Percentiles rank a stretch among this genome's conserved stretches.
These are phyloP conservation scores for Sebastes goodei DNA, from an alignment of 2,797 vertebrate genomes.

Conservation along the genomic window DNA sequence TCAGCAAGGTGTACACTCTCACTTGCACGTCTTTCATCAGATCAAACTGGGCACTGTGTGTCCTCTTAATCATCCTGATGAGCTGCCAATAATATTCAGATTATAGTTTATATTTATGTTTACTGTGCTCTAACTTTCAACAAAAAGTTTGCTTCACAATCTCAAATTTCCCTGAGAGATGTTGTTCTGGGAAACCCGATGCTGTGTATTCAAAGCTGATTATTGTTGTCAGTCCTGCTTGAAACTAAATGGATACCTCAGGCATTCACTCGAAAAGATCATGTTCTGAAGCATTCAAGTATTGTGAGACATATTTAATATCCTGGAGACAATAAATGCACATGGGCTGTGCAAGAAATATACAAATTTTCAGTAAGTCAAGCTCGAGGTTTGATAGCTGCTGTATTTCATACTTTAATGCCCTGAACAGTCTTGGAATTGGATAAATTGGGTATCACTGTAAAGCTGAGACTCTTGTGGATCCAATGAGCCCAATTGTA, in stretches of 20 bases:
- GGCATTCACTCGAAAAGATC: not conserved
- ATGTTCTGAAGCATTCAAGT: not conserved
- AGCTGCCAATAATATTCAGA: slow-evolving; percentile 47
- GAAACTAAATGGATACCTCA: not conserved
- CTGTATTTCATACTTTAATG: not conserved
- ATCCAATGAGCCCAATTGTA: too few species aligned
- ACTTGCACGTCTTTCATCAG: slow-evolving; percentile 74
- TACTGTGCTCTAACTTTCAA: not conserved
- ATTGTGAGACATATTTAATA: not conserved
- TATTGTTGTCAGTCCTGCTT: not conserved
- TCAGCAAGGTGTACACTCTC: slow-evolving; percentile 72
- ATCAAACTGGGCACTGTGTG: slow-evolving; percentile 76
- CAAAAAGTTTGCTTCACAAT: not conserved
- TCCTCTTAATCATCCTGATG: slow-evolving; percentile 57
- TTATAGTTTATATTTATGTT: not conserved
- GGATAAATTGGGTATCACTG: too few species aligned
- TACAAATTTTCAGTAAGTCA: not conserved
- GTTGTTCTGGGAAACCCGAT: not conserved
- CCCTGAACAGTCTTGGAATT: too few species aligned
- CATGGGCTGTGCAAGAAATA: not conserved
- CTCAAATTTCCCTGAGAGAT: not conserved
- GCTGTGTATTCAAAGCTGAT: not conserved
- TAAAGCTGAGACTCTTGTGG: too few species aligned
- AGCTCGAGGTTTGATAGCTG: not conserved
- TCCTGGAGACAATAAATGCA: not conserved